Evolutionary conservation across 2,113 vertebrate species (phyloP), one percentile per base, ranked within the genome.

Genomic region (Mormoops blainvillei): DNA sequence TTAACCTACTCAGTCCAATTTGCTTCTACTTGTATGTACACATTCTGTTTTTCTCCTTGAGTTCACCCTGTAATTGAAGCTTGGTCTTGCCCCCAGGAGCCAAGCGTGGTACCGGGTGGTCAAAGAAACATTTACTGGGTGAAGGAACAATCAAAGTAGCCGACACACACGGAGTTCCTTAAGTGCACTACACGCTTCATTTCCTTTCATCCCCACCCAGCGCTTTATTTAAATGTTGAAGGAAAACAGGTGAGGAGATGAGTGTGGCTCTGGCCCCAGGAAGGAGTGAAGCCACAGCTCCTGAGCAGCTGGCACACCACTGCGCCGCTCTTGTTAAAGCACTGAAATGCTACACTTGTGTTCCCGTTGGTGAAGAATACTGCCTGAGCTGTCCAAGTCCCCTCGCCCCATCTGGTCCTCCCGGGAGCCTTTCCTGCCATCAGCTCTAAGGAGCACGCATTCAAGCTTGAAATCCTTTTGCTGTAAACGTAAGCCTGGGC

Each of bases 371-470:
- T 28, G 22, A 65, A 33, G 3, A 63, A 31, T 28, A 31, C 56
- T 13, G 20, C 7, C 48, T n/a, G 50, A 78, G 58, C 38, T 50
- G 63, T 24, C 68, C 28, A 33, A 41, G 19, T 31, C 18, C 7
- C 4, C 13, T 9, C 7, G 11, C 7, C 12, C 26, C 36, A 14
- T 5, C 73, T 80, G 38, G 20, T 78, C n/a, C 73, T 83, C 19
- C 31, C 26, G 45, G 28, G 41, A 28, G 24, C 15, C 18, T n/a
- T 50, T 5, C 28, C 12, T 0, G 0, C 16, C 67, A 12, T 3
- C 36, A 38, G 6, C 71, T 70, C 33, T 36, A 22, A 83, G 63
- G 38, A 83, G 52, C 3, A 54, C 88, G 38, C 24, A 6, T n/a
- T 38, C n/a, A 36, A 52, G 20, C 38, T 93, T 45, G 28, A 65